phyloP scores from a whole-genome alignment of 2,888 invertebrate species.

The Nomada ruficornis region DNA sequence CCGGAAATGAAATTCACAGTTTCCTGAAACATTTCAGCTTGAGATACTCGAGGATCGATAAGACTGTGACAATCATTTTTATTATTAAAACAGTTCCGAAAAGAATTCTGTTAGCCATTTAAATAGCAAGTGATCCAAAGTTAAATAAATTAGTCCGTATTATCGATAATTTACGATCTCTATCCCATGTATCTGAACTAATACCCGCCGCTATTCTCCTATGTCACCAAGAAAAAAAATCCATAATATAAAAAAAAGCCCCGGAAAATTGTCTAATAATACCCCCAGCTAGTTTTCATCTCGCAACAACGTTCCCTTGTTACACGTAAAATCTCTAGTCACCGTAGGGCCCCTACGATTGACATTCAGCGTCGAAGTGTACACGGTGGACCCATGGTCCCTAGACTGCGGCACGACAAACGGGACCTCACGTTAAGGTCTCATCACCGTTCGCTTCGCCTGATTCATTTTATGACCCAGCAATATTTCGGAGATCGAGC shows the following conservation, averaged over 20 bases:
- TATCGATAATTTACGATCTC: too few species aligned
- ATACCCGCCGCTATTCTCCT: too few species aligned
- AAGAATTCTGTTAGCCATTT: too few species aligned
- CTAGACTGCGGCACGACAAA: slow-evolving; percentile 29
- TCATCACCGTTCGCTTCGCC: slow-evolving; percentile 56
- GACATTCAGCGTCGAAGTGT: slow-evolving; percentile 22
- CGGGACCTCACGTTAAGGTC: slow-evolving; percentile 48
- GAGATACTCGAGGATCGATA: too few species aligned
- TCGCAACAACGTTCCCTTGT: not conserved
- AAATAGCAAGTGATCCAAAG: too few species aligned
- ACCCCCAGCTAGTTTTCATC: not conserved
- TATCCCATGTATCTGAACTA: too few species aligned
- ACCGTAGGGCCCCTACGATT: not conserved
- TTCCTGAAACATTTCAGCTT: too few species aligned
- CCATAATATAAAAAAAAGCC: not conserved
- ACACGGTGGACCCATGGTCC: slow-evolving; percentile 36
- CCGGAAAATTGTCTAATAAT: not conserved
- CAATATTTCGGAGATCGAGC: slow-evolving; percentile 50
- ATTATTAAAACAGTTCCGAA: too few species aligned
- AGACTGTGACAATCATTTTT: too few species aligned
- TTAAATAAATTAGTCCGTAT: too few species aligned
- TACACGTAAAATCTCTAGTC: not conserved
- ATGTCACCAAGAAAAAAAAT: too few species aligned
- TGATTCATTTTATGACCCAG: slow-evolving; percentile 62
- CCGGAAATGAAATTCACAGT: too few species aligned